These are phyloP conservation scores for Zophobas atratus DNA, from an alignment of 1,140 invertebrate species.

Conservation along the genomic window DNA sequence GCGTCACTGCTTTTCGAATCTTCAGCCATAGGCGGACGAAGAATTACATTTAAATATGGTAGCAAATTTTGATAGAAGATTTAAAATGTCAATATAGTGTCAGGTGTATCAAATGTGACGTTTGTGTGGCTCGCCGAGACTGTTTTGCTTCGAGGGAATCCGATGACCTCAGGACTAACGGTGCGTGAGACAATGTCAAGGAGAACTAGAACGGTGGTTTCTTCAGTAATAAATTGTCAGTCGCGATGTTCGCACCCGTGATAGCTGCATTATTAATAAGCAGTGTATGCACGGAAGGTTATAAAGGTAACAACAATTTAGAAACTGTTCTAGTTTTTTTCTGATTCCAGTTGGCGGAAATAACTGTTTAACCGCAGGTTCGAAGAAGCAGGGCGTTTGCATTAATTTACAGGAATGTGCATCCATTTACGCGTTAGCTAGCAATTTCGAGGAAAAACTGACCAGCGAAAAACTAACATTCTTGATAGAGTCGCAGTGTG, in stretches of 20 bases:
- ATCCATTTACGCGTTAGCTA: conserved; percentile 51
- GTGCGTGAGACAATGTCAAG: conserved; percentile 22
- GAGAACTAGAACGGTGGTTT: conserved; percentile 23
- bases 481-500: conserved; percentile 55
- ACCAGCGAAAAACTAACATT: conserved; percentile 55
- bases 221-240: not conserved
- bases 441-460: conserved; percentile 55
- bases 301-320: not conserved
- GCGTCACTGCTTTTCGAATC: conserved; percentile 30
- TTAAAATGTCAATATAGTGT: conserved; percentile 28
- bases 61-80: conserved; percentile 29
- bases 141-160: not conserved
- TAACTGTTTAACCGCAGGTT: conserved; percentile 49
- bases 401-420: conserved; percentile 55
- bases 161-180: not conserved
- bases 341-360: conserved; percentile 22
- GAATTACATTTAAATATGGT: conserved; percentile 23
- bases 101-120: conserved; percentile 15
- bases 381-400: conserved; percentile 49
- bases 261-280: not conserved
- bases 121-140: not conserved
- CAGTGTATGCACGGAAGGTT: not conserved
- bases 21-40: conserved; percentile 26
- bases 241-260: conserved; percentile 2
- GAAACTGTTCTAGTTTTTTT: conserved; percentile 5